Evolutionary conservation across 2,888 invertebrate genomes (phyloP).

Genomic region (Oxyscelio sp.): DNA sequence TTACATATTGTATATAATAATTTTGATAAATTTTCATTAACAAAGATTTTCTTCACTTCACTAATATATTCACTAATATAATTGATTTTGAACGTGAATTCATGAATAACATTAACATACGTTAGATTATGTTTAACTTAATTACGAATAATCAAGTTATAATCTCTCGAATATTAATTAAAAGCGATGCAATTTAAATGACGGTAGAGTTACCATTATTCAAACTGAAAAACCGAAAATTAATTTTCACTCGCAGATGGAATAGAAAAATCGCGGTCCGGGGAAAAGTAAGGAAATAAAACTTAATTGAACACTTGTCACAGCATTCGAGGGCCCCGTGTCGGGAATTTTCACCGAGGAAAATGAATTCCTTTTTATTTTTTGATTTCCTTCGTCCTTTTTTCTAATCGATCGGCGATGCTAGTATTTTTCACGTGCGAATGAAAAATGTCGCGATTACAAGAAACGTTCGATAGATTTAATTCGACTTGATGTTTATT

Average conservation of each 20-base stretch:
- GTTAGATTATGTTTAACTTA: no score
- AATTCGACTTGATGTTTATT: constrained; percentile 29
- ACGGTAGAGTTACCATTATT: no score
- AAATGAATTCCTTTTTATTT: constrained; percentile 28
- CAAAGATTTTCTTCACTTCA: no score
- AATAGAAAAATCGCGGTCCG: background rate
- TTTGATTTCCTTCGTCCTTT: no score
- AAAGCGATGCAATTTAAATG: no score
- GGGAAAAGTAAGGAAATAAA: constrained; percentile 17
- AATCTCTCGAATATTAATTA: no score
- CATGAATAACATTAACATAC: no score
- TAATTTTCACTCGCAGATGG: background rate
- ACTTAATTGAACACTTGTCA: constrained; percentile 38
- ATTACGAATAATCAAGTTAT: no score
- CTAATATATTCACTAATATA: no score
- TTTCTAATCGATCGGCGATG: constrained; percentile 28
- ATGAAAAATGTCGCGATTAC: background rate
- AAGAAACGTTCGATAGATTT: constrained; percentile 3
- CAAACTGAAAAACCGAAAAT: background rate
- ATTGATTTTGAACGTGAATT: no score
- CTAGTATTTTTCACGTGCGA: background rate
- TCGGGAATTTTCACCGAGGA: constrained; percentile 8
- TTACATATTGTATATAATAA: no score
- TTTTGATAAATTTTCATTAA: no score
- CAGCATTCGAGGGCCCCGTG: background rate